phyloP scores from a whole-genome alignment of 1,140 invertebrate genomes.

The Probaryconus sp. region DNA sequence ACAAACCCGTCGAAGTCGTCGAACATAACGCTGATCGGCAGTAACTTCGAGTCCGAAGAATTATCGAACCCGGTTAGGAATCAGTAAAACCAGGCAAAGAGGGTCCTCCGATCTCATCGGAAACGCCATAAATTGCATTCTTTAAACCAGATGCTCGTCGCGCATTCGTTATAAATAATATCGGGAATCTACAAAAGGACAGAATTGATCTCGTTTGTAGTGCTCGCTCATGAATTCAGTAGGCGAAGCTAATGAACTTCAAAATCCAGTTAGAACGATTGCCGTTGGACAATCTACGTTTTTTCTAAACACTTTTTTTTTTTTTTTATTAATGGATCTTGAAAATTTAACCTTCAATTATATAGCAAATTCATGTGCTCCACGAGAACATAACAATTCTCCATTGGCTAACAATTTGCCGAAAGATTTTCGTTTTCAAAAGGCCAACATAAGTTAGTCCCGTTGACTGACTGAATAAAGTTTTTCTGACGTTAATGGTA shows the following conservation, averaged over 20 bases:
- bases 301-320: conserved; percentile 25
- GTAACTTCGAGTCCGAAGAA: conserved; percentile 35
- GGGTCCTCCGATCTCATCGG: conserved; percentile 38
- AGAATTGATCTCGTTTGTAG: conserved; percentile 54
- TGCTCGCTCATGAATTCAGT: conserved; percentile 45
- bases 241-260: conserved; percentile 32
- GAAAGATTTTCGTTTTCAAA: too few relatives aligned
- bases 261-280: conserved; percentile 36
- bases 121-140: conserved; percentile 58
- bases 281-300: conserved; percentile 1
- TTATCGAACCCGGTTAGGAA: conserved; percentile 43
- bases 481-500: too few relatives aligned
- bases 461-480: too few relatives aligned
- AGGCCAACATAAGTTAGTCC: too few relatives aligned
- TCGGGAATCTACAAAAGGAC: conserved; percentile 40
- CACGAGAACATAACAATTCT: too few relatives aligned
- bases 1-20: conserved; percentile 53
- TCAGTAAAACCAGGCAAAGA: conserved; percentile 39
- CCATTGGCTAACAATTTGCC: too few relatives aligned
- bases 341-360: conserved; percentile 25
- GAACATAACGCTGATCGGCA: conserved; percentile 57
- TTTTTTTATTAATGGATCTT: conserved; percentile 9
- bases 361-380: too few relatives aligned
- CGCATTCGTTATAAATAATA: conserved; percentile 57
- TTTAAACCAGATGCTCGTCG: conserved; percentile 39